Percentiles rank a stretch among this genome's conserved stretches.
phyloP scores from a whole-genome alignment of 2,113 vertebrate genomes.

The Smithornis capensis region DNA sequence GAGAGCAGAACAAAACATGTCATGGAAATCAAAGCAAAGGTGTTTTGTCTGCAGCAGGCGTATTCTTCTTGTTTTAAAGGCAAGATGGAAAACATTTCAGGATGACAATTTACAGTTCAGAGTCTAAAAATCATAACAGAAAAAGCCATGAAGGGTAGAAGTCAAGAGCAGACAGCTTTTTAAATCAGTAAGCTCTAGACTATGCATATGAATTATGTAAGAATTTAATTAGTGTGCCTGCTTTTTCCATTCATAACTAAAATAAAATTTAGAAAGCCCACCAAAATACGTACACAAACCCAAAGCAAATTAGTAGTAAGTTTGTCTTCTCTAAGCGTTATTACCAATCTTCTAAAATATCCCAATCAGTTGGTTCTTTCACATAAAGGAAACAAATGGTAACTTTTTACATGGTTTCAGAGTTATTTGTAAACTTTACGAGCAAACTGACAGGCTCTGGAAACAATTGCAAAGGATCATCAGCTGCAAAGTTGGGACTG shows the following conservation, averaged over 20 bases:
- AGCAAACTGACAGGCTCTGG: neutral
- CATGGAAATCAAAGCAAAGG: neutral
- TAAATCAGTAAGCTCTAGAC: neutral
- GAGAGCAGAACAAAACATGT: neutral
- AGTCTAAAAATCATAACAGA: neutral
- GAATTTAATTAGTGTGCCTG: neutral
- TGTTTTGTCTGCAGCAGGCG: neutral
- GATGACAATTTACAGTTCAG: neutral
- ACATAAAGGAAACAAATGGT: neutral
- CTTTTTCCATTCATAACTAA: neutral
- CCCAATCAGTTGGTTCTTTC: neutral
- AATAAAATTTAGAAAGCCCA: neutral
- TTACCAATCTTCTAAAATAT: neutral
- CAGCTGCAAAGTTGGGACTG: neutral
- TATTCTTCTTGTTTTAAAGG: neutral
- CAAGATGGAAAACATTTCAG: neutral
- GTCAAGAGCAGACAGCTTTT: neutral
- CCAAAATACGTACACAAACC: accelerated
- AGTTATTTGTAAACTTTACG: neutral
- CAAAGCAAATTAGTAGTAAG: neutral
- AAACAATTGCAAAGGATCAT: neutral
- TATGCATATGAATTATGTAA: neutral
- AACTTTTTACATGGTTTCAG: neutral
- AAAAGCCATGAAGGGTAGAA: neutral
- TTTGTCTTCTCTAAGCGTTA: neutral